Conservation (phyloP, 2,888 invertebrate species). For the Cantharis nigra region DNA sequence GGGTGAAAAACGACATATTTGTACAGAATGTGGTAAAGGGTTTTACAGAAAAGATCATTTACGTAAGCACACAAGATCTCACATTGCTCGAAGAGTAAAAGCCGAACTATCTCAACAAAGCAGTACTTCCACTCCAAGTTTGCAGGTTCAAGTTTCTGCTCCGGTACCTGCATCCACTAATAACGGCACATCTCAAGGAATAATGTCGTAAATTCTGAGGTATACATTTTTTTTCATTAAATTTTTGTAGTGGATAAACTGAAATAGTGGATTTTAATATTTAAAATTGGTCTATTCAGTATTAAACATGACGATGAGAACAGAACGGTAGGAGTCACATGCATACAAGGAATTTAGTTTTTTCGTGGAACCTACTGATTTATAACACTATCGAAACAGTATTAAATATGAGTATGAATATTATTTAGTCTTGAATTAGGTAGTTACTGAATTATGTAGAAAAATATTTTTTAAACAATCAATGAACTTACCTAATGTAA, state of each 20-base stretch:
- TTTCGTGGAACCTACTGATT: neutral
- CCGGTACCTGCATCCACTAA: slow-evolving; percentile 37
- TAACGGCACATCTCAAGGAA: slow-evolving; percentile 39
- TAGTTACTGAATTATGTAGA: neutral
- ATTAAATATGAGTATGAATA: neutral
- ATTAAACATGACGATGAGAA: neutral
- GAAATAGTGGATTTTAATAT: neutral
- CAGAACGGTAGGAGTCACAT: too few species aligned
- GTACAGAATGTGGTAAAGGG: slow-evolving; percentile 87
- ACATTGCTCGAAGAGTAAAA: slow-evolving; percentile 83
- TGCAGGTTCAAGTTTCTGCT: slow-evolving; percentile 54
- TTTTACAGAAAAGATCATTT: slow-evolving; percentile 89
- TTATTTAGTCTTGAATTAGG: neutral
- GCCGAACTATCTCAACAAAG: slow-evolving; percentile 78
- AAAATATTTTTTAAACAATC: neutral
- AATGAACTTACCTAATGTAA: neutral
- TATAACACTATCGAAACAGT: neutral
- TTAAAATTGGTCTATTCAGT: neutral
- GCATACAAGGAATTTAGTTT: neutral
- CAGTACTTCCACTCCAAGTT: slow-evolving; percentile 38
- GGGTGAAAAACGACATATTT: slow-evolving; percentile 84
- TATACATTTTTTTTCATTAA: neutral
- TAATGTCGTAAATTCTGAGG: slow-evolving; percentile 41
- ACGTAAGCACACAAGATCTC: slow-evolving; percentile 82
- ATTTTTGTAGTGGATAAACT: neutral